Conservation (phyloP, 2,797 vertebrate genomes). For the Amphiprion clarkii region DNA sequence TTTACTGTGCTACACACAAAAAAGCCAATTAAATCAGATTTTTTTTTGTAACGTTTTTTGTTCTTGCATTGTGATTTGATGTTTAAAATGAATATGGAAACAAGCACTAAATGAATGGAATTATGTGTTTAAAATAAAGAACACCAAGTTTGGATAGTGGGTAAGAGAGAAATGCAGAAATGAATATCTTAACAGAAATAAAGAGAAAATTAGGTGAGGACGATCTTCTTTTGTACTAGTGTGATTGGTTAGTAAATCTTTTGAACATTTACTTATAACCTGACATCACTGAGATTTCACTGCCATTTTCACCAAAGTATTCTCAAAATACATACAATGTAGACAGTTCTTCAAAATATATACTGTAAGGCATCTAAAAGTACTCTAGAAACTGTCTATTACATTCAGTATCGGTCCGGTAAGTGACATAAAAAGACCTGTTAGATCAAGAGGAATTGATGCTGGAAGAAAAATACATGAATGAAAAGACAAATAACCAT, state of each 20-base stretch:
- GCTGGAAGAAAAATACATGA: slow-evolving; percentile 8
- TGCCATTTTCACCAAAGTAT: neutral
- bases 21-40: no score
- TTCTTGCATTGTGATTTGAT: no score
- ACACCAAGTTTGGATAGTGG: neutral
- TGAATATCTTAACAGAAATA: no score
- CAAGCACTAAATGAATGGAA: neutral
- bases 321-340: neutral
- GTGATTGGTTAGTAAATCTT: no score
- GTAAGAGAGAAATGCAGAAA: neutral
- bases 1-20: no score
- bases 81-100: no score
- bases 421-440: neutral
- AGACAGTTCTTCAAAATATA: neutral
- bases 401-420: neutral
- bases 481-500: slow-evolving; percentile 26
- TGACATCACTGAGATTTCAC: neutral
- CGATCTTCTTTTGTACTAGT: no score
- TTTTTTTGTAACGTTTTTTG: no score
- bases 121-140: neutral
- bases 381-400: neutral
- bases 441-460: neutral
- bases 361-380: neutral
- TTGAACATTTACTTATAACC: neutral
- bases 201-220: no score